These are phyloP conservation scores for Columba livia DNA, from an alignment of 2,113 vertebrate genomes.

Conservation along the genomic window DNA sequence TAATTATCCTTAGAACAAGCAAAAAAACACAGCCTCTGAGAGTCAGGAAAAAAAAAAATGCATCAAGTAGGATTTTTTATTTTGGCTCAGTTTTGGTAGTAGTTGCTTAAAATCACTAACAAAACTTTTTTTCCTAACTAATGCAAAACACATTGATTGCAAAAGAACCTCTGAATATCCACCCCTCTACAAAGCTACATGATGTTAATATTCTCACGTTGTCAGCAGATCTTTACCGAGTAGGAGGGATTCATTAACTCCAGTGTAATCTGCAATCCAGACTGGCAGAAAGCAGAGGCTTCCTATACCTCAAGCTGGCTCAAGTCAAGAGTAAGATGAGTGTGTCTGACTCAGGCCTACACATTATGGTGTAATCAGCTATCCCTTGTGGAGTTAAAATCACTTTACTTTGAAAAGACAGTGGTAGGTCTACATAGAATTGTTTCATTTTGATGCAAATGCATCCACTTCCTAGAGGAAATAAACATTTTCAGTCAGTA, in stretches of 20 bases:
- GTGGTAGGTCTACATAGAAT: slow-evolving; percentile 28
- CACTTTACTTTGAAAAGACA: slow-evolving; percentile 24
- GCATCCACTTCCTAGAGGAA: slow-evolving; percentile 31
- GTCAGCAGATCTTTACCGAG: slow-evolving; percentile 6
- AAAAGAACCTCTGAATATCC: not conserved
- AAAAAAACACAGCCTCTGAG: not conserved
- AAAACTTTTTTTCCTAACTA: not conserved
- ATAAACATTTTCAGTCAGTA: slow-evolving; percentile 24
- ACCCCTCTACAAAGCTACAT: not conserved
- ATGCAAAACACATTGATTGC: not conserved
- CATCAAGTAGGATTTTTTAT: not conserved
- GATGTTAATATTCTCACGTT: slow-evolving; percentile 26
- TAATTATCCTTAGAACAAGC: not conserved
- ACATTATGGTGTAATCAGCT: slow-evolving; percentile 20
- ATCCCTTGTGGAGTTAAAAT: slow-evolving; percentile 6
- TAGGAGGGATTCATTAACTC: slow-evolving; percentile 54
- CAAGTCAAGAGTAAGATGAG: not conserved
- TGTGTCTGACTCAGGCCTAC: not conserved
- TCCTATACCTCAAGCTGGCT: slow-evolving; percentile 3
- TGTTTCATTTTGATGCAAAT: slow-evolving; percentile 28
- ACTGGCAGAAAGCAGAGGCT: slow-evolving; percentile 3
- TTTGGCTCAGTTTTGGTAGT: not conserved
- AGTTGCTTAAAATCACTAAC: not conserved
- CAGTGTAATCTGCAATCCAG: slow-evolving; percentile 32
- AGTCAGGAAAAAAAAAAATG: not conserved